Conservation (phyloP, 2,113 vertebrate genomes). For the Epinephelus fuscoguttatus region DNA sequence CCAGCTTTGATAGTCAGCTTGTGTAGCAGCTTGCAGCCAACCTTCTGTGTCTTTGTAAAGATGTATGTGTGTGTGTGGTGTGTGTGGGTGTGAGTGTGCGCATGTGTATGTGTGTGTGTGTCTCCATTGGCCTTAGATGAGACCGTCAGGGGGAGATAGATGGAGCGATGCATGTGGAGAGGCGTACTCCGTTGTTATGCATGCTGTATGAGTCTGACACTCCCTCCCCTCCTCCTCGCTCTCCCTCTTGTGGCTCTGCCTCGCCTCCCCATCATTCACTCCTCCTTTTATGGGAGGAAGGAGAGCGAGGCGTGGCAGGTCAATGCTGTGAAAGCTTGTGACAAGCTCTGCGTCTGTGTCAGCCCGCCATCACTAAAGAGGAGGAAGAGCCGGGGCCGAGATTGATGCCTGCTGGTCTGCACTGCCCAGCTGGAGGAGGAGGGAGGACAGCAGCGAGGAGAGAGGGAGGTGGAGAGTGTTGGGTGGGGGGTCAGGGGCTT, state of each 20-base stretch:
- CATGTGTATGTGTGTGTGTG: slow-evolving; percentile 5
- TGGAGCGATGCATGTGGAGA: slow-evolving; percentile 62
- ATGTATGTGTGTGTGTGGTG: slow-evolving; percentile 27
- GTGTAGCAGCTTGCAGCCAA: slow-evolving; percentile 63
- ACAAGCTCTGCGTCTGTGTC: slow-evolving; percentile 71
- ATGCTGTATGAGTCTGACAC: slow-evolving; percentile 66
- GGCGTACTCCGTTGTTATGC: slow-evolving; percentile 65
- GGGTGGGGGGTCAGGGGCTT: background rate
- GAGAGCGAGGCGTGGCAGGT: slow-evolving; percentile 67
- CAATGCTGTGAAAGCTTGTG: slow-evolving; percentile 70
- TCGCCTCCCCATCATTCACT: slow-evolving; percentile 74
- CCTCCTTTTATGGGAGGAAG: slow-evolving; percentile 60
- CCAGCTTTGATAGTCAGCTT: slow-evolving; percentile 61
- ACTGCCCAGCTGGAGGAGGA: slow-evolving; percentile 21
- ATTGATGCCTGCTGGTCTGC: slow-evolving; percentile 56
- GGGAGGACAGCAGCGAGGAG: background rate
- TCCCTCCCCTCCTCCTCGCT: slow-evolving; percentile 36
- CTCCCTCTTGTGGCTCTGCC: slow-evolving; percentile 14
- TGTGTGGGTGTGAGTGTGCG: slow-evolving; percentile 8
- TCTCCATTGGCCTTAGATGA: slow-evolving; percentile 59
- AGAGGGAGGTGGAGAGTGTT: background rate
- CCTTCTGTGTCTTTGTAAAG: slow-evolving; percentile 61
- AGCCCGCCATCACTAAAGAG: slow-evolving; percentile 47
- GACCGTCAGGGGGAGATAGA: slow-evolving; percentile 54
- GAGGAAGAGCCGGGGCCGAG: slow-evolving; percentile 40